These are phyloP conservation scores for Trichonephila clavata DNA, from an alignment of 1,140 invertebrate species.

Conservation along the genomic window DNA sequence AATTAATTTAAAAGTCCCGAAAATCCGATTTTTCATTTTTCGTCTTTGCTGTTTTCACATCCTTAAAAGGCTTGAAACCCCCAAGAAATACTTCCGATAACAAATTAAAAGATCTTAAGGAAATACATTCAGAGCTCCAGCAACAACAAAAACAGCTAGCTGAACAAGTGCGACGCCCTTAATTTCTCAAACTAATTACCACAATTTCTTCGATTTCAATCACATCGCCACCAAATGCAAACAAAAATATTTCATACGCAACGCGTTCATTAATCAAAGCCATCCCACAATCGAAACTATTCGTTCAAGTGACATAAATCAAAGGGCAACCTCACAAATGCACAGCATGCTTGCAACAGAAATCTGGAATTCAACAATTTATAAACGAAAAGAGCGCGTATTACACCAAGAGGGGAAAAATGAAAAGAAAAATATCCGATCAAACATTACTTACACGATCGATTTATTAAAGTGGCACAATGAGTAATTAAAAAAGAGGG, in stretches of 20 bases:
- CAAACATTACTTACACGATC: slow-evolving; percentile 35
- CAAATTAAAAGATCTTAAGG: too few species aligned
- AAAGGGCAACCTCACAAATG: not conserved
- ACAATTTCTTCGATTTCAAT: not conserved
- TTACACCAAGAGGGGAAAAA: not conserved
- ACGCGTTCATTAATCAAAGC: not conserved
- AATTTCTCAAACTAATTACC: not conserved
- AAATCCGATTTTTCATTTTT: too few species aligned
- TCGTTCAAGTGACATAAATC: not conserved
- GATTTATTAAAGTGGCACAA: slow-evolving; percentile 49
- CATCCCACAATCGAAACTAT: not conserved
- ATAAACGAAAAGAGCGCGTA: not conserved
- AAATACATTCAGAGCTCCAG: too few species aligned
- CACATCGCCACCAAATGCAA: not conserved
- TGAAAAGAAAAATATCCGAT: not conserved
- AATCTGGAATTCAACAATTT: not conserved
- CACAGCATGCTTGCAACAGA: not conserved
- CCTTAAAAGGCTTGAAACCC: too few species aligned
- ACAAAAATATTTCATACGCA: not conserved
- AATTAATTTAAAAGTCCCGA: too few species aligned
- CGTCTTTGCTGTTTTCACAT: too few species aligned
- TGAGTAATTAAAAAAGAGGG: slow-evolving; percentile 51
- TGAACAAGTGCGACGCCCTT: not conserved
- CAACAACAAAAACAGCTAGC: too few species aligned
- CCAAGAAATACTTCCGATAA: too few species aligned